These are phyloP conservation scores for Resseliella maxima DNA, from an alignment of 2,888 invertebrate species.

Conservation along the genomic window DNA sequence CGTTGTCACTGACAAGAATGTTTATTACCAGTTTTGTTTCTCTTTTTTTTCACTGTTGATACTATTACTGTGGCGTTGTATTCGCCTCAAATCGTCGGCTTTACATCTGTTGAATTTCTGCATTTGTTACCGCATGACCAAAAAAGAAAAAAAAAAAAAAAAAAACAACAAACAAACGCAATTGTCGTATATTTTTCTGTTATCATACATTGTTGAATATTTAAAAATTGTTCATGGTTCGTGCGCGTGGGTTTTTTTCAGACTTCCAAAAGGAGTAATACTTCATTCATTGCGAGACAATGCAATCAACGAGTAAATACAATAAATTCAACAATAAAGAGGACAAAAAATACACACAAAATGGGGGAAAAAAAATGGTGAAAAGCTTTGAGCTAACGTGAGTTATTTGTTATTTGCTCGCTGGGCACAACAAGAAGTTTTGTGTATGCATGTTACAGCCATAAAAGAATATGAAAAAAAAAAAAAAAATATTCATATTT, in stretches of 20 bases:
- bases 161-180: too few relatives aligned
- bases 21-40: not conserved
- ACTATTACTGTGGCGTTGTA: too few relatives aligned
- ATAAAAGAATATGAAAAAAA: not conserved
- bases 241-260: not conserved
- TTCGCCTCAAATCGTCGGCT: too few relatives aligned
- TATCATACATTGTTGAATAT: not conserved
- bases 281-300: not conserved
- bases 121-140: not conserved
- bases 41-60: not conserved
- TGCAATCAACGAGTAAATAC: not conserved
- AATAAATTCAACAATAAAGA: not conserved
- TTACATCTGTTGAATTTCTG: constrained; percentile 18
- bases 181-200: not conserved
- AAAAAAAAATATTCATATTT: not conserved
- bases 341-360: too few relatives aligned
- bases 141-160: too few relatives aligned
- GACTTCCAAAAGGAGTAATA: not conserved
- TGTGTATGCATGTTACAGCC: not conserved
- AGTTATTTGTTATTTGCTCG: not conserved
- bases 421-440: not conserved
- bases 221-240: not conserved
- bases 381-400: not conserved
- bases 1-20: not conserved
- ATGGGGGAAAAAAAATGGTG: not conserved